Evolutionary conservation across 2,113 vertebrate species (phyloP), one percentile per base, ranked within the genome.

Genomic region (Ameiurus melas): DNA sequence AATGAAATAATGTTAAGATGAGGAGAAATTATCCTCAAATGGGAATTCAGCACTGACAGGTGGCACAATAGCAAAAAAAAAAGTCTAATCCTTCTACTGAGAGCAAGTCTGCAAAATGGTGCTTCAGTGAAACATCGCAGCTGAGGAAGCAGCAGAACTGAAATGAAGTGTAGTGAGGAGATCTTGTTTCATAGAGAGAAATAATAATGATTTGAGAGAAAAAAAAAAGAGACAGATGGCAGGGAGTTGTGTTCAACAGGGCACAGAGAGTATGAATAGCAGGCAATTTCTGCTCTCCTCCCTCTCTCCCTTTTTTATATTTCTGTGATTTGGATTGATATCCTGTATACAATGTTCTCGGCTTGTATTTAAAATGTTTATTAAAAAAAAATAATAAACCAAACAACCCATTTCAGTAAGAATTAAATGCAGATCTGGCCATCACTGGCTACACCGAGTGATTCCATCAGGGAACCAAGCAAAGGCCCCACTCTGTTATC

Each of bases 211-310:
- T 89, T 90, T 77, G 66, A 88, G 89, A 55, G 90, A 36, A 27
- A 13, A 85, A 92, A 88, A 91, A 88, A 90, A 84, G 87, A 90
- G 92, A 93, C 93, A 95, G 93, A 94, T 95, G 94, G 94, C 91
- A 90, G 86, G 87, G 87, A 89, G 89, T 90, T 86, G 91, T 92
- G 93, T 91, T 92, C 85, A 87, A 91, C 92, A 86, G 91, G 89
- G 92, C 92, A 91, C 87, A 86, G 73, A 86, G 87, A 25, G 91
- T 91, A 92, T 89, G 75, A 58, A 95, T 92, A 94, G 89, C 64
- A 81, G 85, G 57, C 88, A 27, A 68, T 25, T 25, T 58, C 36
- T 87, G 12, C 19, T 2, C 60, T 58, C 81, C 81, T 86, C 87
- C 10, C 1, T 4, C 19, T 53, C 14, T 57, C 25, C 25, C 19